A percentile compares a stretch with the other conserved stretches of the same genome.
These are phyloP conservation scores for Dendrolimus punctatus DNA, from an alignment of 1,140 invertebrate genomes.

Conservation along the genomic window DNA sequence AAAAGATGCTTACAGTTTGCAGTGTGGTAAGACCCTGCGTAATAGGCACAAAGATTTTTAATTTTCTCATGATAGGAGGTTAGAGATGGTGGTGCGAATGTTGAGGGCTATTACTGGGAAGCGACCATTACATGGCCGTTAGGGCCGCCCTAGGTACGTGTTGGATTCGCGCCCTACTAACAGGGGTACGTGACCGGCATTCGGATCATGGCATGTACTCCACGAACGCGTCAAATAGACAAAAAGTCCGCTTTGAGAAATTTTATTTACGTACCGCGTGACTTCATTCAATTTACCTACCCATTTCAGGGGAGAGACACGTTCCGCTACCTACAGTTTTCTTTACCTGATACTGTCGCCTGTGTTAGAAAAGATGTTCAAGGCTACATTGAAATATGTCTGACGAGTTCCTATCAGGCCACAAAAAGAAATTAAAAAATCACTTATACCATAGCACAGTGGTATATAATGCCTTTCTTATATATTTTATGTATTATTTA, in stretches of 20 bases:
- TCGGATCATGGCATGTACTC: constrained; percentile 8
- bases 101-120: constrained; percentile 40
- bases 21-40: not conserved
- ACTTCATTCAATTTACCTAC: not conserved
- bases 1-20: no score
- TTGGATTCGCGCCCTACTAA: constrained; percentile 50
- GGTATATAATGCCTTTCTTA: no score
- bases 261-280: constrained; percentile 3
- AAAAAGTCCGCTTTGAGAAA: not conserved
- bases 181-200: constrained; percentile 43
- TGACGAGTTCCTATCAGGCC: no score
- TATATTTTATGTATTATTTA: no score
- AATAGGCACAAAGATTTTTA: constrained; percentile 29
- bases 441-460: no score
- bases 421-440: no score
- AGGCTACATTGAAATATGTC: no score
- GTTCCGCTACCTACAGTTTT: no score
- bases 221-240: constrained; percentile 11
- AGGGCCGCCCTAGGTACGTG: constrained; percentile 47
- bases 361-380: no score
- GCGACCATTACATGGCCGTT: constrained; percentile 53
- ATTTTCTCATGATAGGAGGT: constrained; percentile 38
- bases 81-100: constrained; percentile 28
- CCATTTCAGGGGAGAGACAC: no score
- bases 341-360: no score